Evolutionary conservation across 30 jellyfish, hydroid and myxozoan genomes (phyloP), one percentile per base, ranked within the genome.

Genomic region (Hydra vulgaris): DNA sequence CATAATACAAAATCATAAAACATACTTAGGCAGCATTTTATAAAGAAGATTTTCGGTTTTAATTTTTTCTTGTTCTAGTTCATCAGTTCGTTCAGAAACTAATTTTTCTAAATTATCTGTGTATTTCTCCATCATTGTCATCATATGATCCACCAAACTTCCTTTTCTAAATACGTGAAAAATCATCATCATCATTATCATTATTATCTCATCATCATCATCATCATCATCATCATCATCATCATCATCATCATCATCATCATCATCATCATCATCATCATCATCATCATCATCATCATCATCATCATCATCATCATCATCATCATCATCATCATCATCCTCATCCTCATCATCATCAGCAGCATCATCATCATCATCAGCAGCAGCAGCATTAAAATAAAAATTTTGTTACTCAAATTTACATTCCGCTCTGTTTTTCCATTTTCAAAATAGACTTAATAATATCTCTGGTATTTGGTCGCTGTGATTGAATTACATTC

Each of bases 1-100:
- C n/a, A n/a, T n/a, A n/a, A n/a, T n/a, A n/a, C n/a, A n/a, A n/a
- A n/a, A n/a, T n/a, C n/a, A 23, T 61, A 0, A 8, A 0, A 1
- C 94, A 73, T 80, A 91, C 98, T 78, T 84, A 68, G 98, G 98
- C 66, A 91, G 76, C 98, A 91, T 91, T 74, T 91, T 91, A 53
- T 91, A 88, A 0, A 91, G 89, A 26, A 91, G 82, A 20, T 81
- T 82, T 53, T 91, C 98, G 0, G 98, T 91, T 74, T 91, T 91
- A 61, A 86, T 71, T 83, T 91, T 91, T 73, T 91, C 98, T 69
- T 91, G 95, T 74, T 91, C 95, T 19, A 91, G 81, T 69, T 82
- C 92, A 40, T 79, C 72, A 0, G 98, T 91, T 86, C 98, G 78
- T 7, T 86, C 96, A 23, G 87, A 82, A 23, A 91, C 98, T 15